Conservation (phyloP, 2,113 vertebrate genomes). For the Hylia prasina region DNA sequence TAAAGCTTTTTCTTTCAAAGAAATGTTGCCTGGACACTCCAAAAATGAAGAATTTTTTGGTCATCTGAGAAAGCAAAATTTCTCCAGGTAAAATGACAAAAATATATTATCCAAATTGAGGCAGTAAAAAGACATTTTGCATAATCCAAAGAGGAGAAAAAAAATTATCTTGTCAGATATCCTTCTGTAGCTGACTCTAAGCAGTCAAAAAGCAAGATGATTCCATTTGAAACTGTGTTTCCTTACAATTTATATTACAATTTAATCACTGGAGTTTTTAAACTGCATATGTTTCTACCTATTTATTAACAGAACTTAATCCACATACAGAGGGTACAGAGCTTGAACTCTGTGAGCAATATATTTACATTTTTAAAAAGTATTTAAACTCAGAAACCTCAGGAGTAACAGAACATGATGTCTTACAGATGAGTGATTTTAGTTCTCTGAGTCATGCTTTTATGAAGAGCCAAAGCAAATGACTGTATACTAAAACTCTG, state of each 20-base stretch:
- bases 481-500: background rate
- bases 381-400: background rate
- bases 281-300: background rate
- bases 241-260: background rate
- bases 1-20: background rate
- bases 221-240: background rate
- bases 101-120: background rate
- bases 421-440: background rate
- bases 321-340: background rate
- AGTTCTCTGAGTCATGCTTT: background rate
- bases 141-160: background rate
- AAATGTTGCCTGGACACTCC: background rate
- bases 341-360: background rate
- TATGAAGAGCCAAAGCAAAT: background rate
- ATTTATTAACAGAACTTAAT: background rate
- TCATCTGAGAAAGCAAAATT: background rate
- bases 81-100: background rate
- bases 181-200: background rate
- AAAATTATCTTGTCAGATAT: background rate
- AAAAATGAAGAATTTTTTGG: background rate
- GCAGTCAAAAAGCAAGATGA: background rate
- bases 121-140: background rate
- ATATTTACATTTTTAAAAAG: background rate
- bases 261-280: background rate
- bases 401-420: background rate